Conservation (phyloP, 1,140 invertebrate genomes). For the Periplaneta americana region DNA sequence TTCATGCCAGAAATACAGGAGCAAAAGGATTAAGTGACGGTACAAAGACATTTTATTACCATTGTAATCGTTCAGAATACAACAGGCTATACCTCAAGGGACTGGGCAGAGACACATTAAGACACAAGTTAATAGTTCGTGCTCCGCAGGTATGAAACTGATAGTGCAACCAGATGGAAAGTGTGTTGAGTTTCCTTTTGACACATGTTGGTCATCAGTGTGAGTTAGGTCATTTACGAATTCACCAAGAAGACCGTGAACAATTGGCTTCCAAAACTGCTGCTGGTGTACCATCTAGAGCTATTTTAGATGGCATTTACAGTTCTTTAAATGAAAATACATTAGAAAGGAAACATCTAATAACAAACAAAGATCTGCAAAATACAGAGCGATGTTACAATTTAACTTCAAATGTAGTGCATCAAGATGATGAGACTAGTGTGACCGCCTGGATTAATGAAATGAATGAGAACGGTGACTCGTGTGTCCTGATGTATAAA, state of each 20-base stretch:
- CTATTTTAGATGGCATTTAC: neutral
- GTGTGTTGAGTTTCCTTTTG: neutral
- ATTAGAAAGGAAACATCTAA: neutral
- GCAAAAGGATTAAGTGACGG: too few relatives aligned
- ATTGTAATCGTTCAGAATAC: too few relatives aligned
- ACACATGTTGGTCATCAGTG: neutral
- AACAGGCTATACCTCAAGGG: too few relatives aligned
- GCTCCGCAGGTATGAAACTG: too few relatives aligned
- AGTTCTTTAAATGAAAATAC: neutral
- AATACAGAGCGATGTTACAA: neutral
- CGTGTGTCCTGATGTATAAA: neutral
- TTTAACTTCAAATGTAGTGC: neutral
- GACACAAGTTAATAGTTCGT: too few relatives aligned
- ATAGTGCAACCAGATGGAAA: neutral
- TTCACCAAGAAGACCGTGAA: neutral
- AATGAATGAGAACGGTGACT: neutral
- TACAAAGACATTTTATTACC: too few relatives aligned
- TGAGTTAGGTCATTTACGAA: neutral
- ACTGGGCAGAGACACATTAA: too few relatives aligned
- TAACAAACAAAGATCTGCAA: neutral
- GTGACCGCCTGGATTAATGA: neutral
- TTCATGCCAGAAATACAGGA: too few relatives aligned
- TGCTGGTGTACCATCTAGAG: neutral
- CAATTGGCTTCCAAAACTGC: neutral
- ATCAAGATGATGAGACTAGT: neutral